phyloP scores from a whole-genome alignment of 2,888 invertebrate species.

The Trissolcus japonicus region DNA sequence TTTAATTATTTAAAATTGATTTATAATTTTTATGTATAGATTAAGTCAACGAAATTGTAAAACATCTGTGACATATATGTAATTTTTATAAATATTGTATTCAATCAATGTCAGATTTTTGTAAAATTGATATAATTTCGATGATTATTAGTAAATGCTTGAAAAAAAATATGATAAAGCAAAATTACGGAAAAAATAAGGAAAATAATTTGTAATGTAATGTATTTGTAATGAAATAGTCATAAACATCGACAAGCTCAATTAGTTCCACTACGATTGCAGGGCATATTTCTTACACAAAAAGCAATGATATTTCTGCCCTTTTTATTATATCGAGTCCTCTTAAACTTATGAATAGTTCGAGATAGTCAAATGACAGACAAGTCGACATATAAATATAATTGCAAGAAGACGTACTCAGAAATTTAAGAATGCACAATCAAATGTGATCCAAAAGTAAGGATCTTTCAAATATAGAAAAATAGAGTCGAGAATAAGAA shows the following conservation, averaged over 20 bases:
- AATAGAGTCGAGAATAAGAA: conserved; percentile 14
- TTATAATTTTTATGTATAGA: too few species aligned
- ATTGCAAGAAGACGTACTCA: conserved; percentile 43
- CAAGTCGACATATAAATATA: conserved; percentile 35
- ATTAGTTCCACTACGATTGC: conserved; percentile 19
- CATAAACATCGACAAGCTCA: conserved; percentile 6
- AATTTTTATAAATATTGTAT: too few species aligned
- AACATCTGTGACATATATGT: too few species aligned
- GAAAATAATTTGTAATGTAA: too few species aligned
- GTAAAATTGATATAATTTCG: too few species aligned
- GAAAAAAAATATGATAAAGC: too few species aligned
- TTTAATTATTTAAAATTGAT: too few species aligned
- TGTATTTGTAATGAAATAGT: not conserved
- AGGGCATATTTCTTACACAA: conserved; percentile 12
- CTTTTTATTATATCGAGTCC: conserved; percentile 34
- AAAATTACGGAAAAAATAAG: too few species aligned
- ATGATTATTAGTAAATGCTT: too few species aligned
- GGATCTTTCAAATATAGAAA: conserved; percentile 17
- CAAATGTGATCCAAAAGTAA: conserved; percentile 36
- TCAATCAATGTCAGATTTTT: too few species aligned
- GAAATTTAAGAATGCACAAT: conserved; percentile 33
- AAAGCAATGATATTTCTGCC: conserved; percentile 23
- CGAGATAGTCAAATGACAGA: conserved; percentile 39
- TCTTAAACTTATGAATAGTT: conserved; percentile 21
- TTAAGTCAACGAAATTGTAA: too few species aligned